Evolutionary conservation across 2,888 invertebrate species (phyloP).

Genomic region (Baronia brevicornis): DNA sequence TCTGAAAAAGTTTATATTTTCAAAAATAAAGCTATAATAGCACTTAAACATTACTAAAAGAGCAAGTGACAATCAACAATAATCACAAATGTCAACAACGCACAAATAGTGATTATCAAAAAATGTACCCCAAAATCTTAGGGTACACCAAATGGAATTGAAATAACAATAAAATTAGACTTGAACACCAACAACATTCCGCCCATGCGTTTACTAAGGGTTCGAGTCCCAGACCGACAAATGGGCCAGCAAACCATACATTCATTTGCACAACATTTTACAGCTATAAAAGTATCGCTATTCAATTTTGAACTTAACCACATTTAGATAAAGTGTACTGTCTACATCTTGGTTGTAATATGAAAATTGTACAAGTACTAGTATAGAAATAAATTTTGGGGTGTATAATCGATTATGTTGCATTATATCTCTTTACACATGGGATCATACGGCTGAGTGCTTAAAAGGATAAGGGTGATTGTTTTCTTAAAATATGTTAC

Average conservation of each 20-base stretch:
- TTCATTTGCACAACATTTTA: slow-evolving; percentile 19
- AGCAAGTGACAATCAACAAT: slow-evolving; percentile 26
- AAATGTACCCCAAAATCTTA: slow-evolving; percentile 26
- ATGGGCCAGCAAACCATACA: slow-evolving; percentile 47
- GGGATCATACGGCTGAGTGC: slow-evolving; percentile 31
- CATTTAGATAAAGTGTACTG: neutral
- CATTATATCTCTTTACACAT: slow-evolving; percentile 52
- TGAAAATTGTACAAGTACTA: slow-evolving; percentile 20
- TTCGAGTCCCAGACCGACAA: slow-evolving; percentile 34
- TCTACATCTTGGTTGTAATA: neutral
- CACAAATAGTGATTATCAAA: slow-evolving; percentile 41
- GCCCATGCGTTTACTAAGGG: slow-evolving; percentile 47
- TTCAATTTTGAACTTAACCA: slow-evolving; percentile 6
- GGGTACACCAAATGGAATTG: slow-evolving; percentile 42
- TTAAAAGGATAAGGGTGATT: slow-evolving; percentile 29
- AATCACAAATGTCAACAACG: slow-evolving; percentile 33
- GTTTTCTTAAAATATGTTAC: slow-evolving; percentile 28
- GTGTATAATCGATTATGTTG: slow-evolving; percentile 61
- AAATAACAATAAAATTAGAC: slow-evolving; percentile 57
- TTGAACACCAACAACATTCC: slow-evolving; percentile 44
- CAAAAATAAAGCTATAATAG: slow-evolving; percentile 9
- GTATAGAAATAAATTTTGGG: slow-evolving; percentile 44
- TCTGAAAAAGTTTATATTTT: no score
- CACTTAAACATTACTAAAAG: slow-evolving; percentile 18
- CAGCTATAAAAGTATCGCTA: slow-evolving; percentile 4